These are phyloP conservation scores for Brachionus sp. DNA, from an alignment of 1,140 invertebrate genomes.

Conservation along the genomic window DNA sequence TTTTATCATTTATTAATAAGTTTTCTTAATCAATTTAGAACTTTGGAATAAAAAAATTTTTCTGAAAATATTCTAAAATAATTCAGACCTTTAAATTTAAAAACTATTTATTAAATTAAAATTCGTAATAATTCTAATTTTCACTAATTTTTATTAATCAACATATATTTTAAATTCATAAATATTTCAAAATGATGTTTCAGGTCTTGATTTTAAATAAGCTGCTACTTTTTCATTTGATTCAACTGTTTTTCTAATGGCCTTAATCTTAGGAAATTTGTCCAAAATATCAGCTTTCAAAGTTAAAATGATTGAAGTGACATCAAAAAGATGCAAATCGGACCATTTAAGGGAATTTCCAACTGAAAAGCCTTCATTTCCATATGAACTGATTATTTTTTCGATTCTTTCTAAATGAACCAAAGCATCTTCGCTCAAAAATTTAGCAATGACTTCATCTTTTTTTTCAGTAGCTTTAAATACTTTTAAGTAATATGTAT, in stretches of 20 bases:
- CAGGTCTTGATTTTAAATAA: not conserved
- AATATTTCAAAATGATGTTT: not conserved
- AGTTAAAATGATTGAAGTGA: not conserved
- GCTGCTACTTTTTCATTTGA: slow-evolving; percentile 13
- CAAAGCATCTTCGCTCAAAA: not conserved
- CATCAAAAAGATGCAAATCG: slow-evolving; percentile 28
- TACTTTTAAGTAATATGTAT: not conserved
- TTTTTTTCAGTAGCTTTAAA: not conserved
- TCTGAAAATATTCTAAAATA: too few species aligned
- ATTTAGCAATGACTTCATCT: not conserved
- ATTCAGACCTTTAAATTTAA: too few species aligned
- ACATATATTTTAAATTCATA: too few species aligned
- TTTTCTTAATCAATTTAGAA: too few species aligned
- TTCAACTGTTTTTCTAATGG: slow-evolving; percentile 33
- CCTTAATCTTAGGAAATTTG: not conserved
- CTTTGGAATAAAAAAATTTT: too few species aligned
- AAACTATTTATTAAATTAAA: not conserved
- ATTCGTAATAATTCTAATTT: not conserved
- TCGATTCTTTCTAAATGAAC: slow-evolving; percentile 23
- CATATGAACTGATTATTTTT: not conserved
- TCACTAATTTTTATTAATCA: too few species aligned
- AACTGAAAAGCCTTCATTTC: slow-evolving; percentile 37
- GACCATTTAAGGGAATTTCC: slow-evolving; percentile 10
- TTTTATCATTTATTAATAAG: too few species aligned
- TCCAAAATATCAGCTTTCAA: not conserved